Percentiles rank a stretch among this genome's conserved stretches.
Evolutionary conservation across 2,888 invertebrate genomes (phyloP).

Genomic region (Acronicta alni): DNA sequence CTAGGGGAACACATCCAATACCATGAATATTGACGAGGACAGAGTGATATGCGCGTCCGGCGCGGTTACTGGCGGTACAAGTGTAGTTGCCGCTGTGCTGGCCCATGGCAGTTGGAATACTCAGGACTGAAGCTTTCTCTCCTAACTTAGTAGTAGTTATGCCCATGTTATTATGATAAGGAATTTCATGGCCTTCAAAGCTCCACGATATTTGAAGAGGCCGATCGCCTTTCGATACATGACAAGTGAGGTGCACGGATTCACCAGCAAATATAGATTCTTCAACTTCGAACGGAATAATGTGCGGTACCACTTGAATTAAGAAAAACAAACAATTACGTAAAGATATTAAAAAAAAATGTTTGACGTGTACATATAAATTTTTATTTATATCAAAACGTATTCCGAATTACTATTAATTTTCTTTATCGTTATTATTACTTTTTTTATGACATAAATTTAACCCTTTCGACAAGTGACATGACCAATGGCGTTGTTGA

Average conservation of each 20-base stretch:
- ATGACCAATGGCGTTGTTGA: slow-evolving; percentile 84
- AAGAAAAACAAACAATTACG: slow-evolving; percentile 45
- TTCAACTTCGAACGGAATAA: slow-evolving; percentile 91
- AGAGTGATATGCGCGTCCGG: slow-evolving; percentile 88
- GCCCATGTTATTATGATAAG: slow-evolving; percentile 86
- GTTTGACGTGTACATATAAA: neutral
- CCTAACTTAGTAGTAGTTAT: slow-evolving; percentile 88
- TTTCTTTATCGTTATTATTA: too few species aligned
- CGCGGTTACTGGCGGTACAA: slow-evolving; percentile 90
- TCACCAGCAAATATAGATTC: slow-evolving; percentile 92
- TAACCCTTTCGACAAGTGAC: too few species aligned
- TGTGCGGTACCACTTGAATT: slow-evolving; percentile 89
- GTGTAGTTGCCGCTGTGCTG: slow-evolving; percentile 91
- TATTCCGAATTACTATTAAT: too few species aligned
- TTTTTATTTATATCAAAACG: too few species aligned
- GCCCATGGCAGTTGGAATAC: slow-evolving; percentile 89
- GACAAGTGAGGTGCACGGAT: slow-evolving; percentile 91
- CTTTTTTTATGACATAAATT: too few species aligned
- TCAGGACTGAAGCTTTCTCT: slow-evolving; percentile 88
- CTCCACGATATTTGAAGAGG: slow-evolving; percentile 93
- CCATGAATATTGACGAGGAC: slow-evolving; percentile 90
- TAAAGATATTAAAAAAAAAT: slow-evolving; percentile 22
- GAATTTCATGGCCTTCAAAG: slow-evolving; percentile 91
- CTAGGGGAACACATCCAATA: slow-evolving; percentile 70
- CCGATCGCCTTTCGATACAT: slow-evolving; percentile 92